phyloP scores from a whole-genome alignment of 2,113 vertebrate genomes.

The Nettapus auritus region DNA sequence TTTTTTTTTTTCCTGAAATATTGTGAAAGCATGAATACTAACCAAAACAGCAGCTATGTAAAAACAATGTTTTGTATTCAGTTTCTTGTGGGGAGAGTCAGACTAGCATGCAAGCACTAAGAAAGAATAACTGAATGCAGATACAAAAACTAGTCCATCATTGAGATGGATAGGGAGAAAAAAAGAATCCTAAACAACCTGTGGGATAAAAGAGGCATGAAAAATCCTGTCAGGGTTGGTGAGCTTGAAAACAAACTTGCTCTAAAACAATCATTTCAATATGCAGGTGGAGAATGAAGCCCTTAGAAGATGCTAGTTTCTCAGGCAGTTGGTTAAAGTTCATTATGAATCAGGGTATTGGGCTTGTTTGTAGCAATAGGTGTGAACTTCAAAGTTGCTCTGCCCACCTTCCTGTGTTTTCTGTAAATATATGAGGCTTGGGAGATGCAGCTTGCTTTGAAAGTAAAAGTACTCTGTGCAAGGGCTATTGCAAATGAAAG shows the following conservation, averaged over 20 bases:
- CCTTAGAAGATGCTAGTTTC: not conserved
- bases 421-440: not conserved
- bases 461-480: not conserved
- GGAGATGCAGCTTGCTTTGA: not conserved
- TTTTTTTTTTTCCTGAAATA: not conserved
- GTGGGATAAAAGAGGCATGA: not conserved
- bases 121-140: not conserved
- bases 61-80: not conserved
- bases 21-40: not conserved
- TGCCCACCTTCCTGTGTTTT: slow-evolving; percentile 11
- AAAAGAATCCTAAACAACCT: not conserved
- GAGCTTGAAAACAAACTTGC: not conserved
- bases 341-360: not conserved
- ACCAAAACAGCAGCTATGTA: not conserved
- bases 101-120: not conserved
- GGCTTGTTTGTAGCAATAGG: not conserved
- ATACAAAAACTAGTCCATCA: not conserved
- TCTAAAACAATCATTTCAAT: not conserved
- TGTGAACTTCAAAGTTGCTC: not conserved
- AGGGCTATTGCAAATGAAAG: not conserved
- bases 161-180: not conserved
- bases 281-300: not conserved
- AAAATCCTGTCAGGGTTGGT: not conserved
- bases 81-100: not conserved
- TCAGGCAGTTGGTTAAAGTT: not conserved